A percentile compares a stretch with the other conserved stretches of the same genome.
phyloP scores from a whole-genome alignment of 2,888 invertebrate species.

The Eilema caniola region DNA sequence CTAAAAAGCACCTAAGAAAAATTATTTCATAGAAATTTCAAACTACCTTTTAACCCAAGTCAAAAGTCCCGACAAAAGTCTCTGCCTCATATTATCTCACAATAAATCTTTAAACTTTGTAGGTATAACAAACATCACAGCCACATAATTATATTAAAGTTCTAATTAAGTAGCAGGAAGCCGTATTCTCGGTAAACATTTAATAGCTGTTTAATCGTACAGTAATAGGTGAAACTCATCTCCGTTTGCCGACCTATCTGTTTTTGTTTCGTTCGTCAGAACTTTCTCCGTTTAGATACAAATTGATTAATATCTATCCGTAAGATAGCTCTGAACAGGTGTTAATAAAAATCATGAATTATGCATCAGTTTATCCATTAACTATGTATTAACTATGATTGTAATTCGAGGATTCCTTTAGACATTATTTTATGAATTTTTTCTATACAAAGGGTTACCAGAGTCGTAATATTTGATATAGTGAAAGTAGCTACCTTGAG shows the following conservation, averaged over 20 bases:
- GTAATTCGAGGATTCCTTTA: background rate
- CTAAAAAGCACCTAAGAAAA: background rate
- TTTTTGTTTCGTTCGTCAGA: slow-evolving; percentile 50
- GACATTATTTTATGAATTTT: background rate
- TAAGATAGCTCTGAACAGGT: slow-evolving; percentile 3
- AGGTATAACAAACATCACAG: slow-evolving; percentile 16
- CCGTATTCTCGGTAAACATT: slow-evolving; percentile 68
- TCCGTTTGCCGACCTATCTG: slow-evolving; percentile 53
- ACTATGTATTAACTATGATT: too few species aligned
- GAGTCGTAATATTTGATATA: too few species aligned
- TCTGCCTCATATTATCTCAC: slow-evolving; percentile 14
- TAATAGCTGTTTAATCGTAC: slow-evolving; percentile 76
- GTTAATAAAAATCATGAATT: slow-evolving; percentile 7
- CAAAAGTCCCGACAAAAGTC: background rate
- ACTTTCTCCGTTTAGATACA: slow-evolving; percentile 56
- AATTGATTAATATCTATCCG: slow-evolving; percentile 27
- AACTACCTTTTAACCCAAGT: background rate
- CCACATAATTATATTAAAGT: slow-evolving; percentile 44
- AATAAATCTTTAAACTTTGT: slow-evolving; percentile 10
- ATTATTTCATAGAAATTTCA: background rate
- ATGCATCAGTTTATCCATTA: background rate
- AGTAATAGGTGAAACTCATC: slow-evolving; percentile 81
- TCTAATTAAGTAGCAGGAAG: slow-evolving; percentile 70
- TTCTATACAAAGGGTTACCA: background rate
- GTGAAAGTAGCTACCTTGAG: too few species aligned